Base-by-base conservation (phyloP, 2,888 invertebrate genomes). In the Platynereis dumerilii region DNA sequence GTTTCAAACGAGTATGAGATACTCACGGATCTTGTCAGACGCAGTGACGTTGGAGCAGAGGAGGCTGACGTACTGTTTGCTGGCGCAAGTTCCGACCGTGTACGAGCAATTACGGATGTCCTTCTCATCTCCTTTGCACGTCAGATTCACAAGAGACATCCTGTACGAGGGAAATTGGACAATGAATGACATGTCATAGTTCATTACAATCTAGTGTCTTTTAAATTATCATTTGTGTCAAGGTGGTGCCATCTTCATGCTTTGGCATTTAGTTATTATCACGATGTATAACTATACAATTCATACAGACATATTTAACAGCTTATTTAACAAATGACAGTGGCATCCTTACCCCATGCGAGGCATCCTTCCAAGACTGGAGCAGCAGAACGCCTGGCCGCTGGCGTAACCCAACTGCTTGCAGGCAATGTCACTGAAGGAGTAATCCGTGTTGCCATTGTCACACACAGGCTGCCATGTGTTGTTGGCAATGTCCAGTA, bases 361-460 rank as follows among this genome's bases (percentile, higher is more conserved):
- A 7, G 34, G 34, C 34, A 34, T 7, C 34, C 12, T 34, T 39
- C 61, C 61, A 15, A 61, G 20, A 22, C 53, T 54, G 10, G 61
- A 61, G 34, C 61, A 61, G 55, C 61, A 61, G 61, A 61, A 91
- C 85, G 0, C 91, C 91, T 76, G 90, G 88, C 39, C 82, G 81
- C 57, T 70, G 44, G 2, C 53, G 48, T 58, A 63, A 26, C 63
- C 63, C 12, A 63, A 34, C 52, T 58, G 48, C 2, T 48, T 20
- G 48, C 63, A 63, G 2, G 45, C 63, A 2, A 63, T 45, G 55
- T 22, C 39, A 10, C 53, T 54, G 17, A 26, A 53, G 7, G 20
- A 24, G 26, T 61, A 26, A n/a, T 55, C 61, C n/a, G 39, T 53
- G 1, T 53, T 29, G 1, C 55, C 61, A 22, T 61, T 54, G 28